Evolutionary conservation across 2,888 invertebrate species (phyloP).

Genomic region (Sabellastarte sp.): DNA sequence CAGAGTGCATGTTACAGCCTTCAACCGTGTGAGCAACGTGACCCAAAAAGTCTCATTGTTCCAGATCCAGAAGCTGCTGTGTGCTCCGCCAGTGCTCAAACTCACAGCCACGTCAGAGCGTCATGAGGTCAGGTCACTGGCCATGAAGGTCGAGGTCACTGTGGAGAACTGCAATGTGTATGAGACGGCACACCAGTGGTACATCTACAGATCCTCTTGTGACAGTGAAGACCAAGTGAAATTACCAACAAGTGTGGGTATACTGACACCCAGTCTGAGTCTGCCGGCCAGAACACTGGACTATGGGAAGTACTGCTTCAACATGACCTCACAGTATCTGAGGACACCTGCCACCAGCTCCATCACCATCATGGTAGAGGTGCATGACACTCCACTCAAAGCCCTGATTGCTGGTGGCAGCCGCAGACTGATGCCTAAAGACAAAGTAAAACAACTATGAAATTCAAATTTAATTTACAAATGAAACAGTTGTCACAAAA

Average conservation of each 20-base stretch:
- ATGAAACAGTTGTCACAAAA: background rate
- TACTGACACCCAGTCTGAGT: background rate
- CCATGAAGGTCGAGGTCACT: background rate
- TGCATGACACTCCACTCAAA: background rate
- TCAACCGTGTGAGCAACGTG: background rate
- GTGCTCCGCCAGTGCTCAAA: background rate
- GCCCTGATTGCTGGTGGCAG: background rate
- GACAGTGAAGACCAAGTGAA: background rate
- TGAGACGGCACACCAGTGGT: background rate
- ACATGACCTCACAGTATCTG: background rate
- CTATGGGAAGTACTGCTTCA: background rate
- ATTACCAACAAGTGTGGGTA: background rate
- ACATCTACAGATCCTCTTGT: background rate
- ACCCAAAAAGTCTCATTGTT: background rate
- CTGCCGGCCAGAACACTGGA: background rate
- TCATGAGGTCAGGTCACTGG: background rate
- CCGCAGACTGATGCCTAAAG: background rate
- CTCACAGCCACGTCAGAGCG: background rate
- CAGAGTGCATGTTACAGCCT: background rate
- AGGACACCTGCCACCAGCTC: background rate
- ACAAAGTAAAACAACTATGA: too few species aligned
- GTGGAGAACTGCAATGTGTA: background rate
- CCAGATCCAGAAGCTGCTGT: background rate
- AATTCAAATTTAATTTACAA: background rate
- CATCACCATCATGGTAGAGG: background rate